Percentiles rank a stretch among this genome's conserved stretches.
phyloP scores from a whole-genome alignment of 2,888 invertebrate genomes.

The Tanaodytes sp. region DNA sequence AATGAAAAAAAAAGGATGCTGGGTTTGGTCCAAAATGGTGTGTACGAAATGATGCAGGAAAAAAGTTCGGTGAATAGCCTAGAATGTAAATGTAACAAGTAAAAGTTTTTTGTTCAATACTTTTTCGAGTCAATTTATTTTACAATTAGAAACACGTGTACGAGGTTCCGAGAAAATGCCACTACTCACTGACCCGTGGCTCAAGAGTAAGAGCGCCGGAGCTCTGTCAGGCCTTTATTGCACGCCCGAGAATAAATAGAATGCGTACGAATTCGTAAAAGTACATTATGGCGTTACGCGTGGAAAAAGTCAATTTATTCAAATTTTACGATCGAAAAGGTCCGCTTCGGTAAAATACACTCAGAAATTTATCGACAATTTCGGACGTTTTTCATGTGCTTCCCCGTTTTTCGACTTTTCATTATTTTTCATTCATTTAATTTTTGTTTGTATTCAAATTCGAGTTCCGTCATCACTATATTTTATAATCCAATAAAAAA shows the following conservation, averaged over 20 bases:
- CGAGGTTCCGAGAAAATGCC: conserved; percentile 49
- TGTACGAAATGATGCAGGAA: too few relatives aligned
- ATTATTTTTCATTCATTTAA: too few relatives aligned
- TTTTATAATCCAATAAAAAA: too few relatives aligned
- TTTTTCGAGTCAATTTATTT: conserved; percentile 52
- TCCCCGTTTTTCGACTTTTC: too few relatives aligned
- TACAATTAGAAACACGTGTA: conserved; percentile 54
- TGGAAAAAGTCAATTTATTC: conserved; percentile 40
- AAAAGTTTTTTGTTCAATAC: conserved; percentile 39
- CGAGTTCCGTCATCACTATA: too few relatives aligned
- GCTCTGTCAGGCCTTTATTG: conserved; percentile 46
- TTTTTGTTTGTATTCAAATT: too few relatives aligned
- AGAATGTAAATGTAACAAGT: conserved; percentile 48
- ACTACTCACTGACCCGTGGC: conserved; percentile 52
- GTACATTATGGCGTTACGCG: conserved; percentile 42
- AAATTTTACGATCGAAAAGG: not conserved
- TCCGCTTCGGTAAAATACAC: too few relatives aligned
- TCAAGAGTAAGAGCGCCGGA: conserved; percentile 40
- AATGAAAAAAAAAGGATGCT: too few relatives aligned
- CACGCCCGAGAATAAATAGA: conserved; percentile 50
- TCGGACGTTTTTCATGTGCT: too few relatives aligned
- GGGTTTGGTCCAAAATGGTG: too few relatives aligned
- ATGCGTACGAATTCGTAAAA: conserved; percentile 47
- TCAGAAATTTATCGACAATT: too few relatives aligned
- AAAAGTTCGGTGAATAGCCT: too few relatives aligned